Evolutionary conservation across 2,797 vertebrate genomes (phyloP), one percentile per base, ranked within the genome.

Genomic region (Kryptolebias ocellatus): DNA sequence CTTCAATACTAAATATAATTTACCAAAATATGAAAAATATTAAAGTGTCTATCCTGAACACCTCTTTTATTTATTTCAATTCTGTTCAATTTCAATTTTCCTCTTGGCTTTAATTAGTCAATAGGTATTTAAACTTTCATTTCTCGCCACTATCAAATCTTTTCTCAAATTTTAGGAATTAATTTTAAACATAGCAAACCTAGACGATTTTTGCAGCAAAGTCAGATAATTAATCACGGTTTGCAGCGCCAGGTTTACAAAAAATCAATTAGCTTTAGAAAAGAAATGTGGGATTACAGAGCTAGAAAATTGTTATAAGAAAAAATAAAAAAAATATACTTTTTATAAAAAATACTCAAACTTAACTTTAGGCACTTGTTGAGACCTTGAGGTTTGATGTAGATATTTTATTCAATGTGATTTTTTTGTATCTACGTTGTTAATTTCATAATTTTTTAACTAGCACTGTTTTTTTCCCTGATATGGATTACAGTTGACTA

Each of bases 381-480:
- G 44, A 59, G 49, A 63, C 57, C 3, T 42, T 58, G 16, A 8
- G 66, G 87, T 87, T 59, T 73, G 78, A 28, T 64, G 39, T 67
- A 53, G 9, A 28, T 47, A 10, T 47, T 17, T 72, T 17, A 17
- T 46, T 17, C 20, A 24, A 24, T 24, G 20, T 24, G 20, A 24
- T 24, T 24, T 80, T 51, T 67, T 70, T 84, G 86, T 86, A 20
- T 81, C 20, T 81, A 90, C 79, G 86, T 90, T 93, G 76, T 47
- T 10, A 3, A 88, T 88, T 91, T 94, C 88, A 84, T 90, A 20
- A 81, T 78, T 89, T 89, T 91, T 90, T 93, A 95, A 95, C 96
- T 95, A 95, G 90, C 94, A 95, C 94, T 92, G 20, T 95, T 72
- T 44, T 80, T 89, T 84, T 79, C 83, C 94, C 92, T 92, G 91